Percentiles rank a stretch among this genome's conserved stretches.
Conservation (phyloP, 1,140 invertebrate species). For the Diachasmimorpha longicaudata region DNA sequence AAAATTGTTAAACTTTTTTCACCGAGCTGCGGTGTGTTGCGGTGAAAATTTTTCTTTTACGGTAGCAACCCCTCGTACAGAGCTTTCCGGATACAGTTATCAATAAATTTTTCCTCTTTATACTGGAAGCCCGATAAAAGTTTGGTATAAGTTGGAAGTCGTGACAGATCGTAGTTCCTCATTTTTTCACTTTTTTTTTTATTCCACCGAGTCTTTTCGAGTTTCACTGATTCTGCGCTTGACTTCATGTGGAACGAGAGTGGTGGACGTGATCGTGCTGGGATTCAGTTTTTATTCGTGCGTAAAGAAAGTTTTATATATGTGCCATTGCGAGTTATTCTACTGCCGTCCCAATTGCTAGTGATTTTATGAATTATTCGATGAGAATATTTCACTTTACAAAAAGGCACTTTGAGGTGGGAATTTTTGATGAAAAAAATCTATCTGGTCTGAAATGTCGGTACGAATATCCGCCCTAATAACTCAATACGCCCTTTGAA, state of each 20-base stretch:
- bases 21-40: not conserved
- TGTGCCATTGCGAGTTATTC: not conserved
- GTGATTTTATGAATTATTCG: not conserved
- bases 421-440: not conserved
- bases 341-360: not conserved
- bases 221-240: not conserved
- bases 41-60: not conserved
- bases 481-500: too few relatives aligned
- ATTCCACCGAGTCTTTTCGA: not conserved
- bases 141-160: not conserved
- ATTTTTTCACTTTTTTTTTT: not conserved
- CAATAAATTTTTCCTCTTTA: not conserved
- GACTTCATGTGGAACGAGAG: not conserved
- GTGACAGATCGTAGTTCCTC: not conserved
- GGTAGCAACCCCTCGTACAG: not conserved
- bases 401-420: not conserved
- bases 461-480: too few relatives aligned
- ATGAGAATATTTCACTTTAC: not conserved
- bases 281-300: not conserved
- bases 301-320: constrained; percentile 1
- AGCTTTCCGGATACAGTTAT: not conserved
- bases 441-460: too few relatives aligned
- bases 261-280: not conserved
- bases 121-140: not conserved
- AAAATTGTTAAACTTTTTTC: not conserved